Conservation (phyloP, 2,797 vertebrate species). For the Megaceryle alcyon region DNA sequence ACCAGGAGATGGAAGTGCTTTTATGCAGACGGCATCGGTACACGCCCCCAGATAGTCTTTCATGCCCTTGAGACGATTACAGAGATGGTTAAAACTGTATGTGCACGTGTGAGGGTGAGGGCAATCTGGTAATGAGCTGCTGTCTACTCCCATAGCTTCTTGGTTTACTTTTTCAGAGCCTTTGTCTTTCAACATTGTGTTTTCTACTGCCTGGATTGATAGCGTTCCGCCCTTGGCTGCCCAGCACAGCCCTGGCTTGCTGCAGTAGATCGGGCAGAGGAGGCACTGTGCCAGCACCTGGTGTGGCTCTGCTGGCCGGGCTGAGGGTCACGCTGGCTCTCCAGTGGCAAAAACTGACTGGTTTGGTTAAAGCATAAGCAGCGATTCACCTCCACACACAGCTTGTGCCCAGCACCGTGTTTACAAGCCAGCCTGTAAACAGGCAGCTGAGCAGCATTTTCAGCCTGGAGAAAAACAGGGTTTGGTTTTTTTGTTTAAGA, state of each 20-base stretch:
- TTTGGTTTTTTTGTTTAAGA: not conserved
- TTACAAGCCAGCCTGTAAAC: not conserved
- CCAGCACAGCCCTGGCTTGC: fast-evolving
- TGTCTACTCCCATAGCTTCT: not conserved
- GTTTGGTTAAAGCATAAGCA: not conserved
- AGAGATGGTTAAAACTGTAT: not conserved
- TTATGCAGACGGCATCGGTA: not conserved
- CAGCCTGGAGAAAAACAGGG: not conserved
- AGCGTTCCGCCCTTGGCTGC: not conserved
- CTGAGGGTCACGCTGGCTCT: not conserved
- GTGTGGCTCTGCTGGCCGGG: not conserved
- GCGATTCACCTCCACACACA: not conserved
- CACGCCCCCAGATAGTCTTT: not conserved
- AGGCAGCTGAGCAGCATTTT: not conserved
- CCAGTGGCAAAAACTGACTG: not conserved
- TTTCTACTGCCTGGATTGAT: fast-evolving
- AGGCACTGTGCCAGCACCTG: not conserved
- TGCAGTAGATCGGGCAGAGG: not conserved
- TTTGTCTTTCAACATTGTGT: not conserved
- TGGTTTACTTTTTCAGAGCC: not conserved
- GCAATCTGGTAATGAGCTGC: not conserved
- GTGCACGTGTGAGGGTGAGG: not conserved
- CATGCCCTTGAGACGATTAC: not conserved
- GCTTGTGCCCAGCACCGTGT: not conserved
- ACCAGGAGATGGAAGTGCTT: not conserved